phyloP scores from a whole-genome alignment of 2,113 vertebrate genomes.

The Zingel zingel region DNA sequence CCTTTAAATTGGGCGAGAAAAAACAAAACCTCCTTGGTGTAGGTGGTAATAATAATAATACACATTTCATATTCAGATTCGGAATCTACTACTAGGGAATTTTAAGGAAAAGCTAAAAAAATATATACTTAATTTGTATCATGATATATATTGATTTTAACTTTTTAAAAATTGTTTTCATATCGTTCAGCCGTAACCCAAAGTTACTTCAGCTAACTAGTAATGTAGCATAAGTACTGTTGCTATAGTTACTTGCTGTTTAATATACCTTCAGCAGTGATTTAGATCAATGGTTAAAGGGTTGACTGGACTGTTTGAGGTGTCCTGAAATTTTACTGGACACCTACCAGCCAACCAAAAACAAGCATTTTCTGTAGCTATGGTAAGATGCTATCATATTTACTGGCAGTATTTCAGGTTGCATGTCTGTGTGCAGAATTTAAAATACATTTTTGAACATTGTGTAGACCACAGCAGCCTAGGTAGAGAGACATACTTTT shows the following conservation, averaged over 20 bases:
- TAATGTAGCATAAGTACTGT: not conserved
- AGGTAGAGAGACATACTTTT: slow-evolving; percentile 26
- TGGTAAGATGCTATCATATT: not conserved
- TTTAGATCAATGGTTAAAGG: slow-evolving; percentile 11
- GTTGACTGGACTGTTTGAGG: slow-evolving; percentile 18
- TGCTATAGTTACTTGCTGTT: slow-evolving; percentile 16
- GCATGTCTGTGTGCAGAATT: not conserved
- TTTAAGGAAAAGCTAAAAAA: no score
- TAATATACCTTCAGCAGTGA: not conserved
- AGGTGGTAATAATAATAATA: no score
- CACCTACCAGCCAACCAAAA: slow-evolving; percentile 25
- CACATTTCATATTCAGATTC: not conserved
- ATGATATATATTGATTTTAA: no score
- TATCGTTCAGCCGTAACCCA: no score
- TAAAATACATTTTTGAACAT: not conserved
- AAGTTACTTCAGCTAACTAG: not conserved
- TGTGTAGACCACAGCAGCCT: not conserved
- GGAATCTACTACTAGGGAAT: no score
- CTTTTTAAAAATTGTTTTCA: no score
- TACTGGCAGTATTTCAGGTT: not conserved
- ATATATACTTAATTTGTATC: no score
- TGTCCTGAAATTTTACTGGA: slow-evolving; percentile 32
- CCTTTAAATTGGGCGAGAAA: no score
- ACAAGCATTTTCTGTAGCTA: slow-evolving; percentile 14
- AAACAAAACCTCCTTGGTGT: no score